These are phyloP conservation scores for Hormiphora californensis DNA, from an alignment of 37 sponge, comb jelly and placozoan species.

Conservation along the genomic window DNA sequence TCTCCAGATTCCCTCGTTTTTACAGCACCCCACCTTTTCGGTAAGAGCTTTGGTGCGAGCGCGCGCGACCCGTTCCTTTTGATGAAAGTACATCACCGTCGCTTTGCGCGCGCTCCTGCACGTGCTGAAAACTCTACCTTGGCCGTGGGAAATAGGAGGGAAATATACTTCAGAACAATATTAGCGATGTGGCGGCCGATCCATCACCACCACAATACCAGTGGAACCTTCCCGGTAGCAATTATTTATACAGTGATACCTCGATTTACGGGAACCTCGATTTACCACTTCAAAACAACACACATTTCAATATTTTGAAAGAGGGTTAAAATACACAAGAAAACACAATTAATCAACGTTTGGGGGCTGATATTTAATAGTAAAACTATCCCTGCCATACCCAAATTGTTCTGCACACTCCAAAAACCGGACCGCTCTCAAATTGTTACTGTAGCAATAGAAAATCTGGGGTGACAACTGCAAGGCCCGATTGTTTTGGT, in stretches of 20 bases:
- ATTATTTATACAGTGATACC: no score
- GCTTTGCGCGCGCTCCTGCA: not conserved
- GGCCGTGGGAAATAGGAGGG: no score
- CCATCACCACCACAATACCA: not conserved
- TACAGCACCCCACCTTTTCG: not conserved
- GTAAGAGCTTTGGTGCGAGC: no score
- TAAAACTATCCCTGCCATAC: not conserved
- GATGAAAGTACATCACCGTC: not conserved
- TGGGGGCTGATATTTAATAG: not conserved
- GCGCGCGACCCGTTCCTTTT: not conserved
- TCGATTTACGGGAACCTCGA: no score
- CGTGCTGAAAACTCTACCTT: no score
- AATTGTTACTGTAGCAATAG: slow-evolving; percentile 22
- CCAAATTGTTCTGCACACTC: slow-evolving; percentile 4
- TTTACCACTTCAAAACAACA: no score
- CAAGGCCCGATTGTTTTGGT: not conserved
- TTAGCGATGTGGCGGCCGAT: not conserved
- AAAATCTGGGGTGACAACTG: not conserved
- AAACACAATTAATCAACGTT: no score
- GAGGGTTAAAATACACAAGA: no score
- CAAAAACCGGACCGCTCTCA: not conserved
- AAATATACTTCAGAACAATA: not conserved
- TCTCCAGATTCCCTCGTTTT: not conserved
- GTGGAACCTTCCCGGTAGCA: not conserved
- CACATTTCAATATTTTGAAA: no score